phyloP scores from a whole-genome alignment of 2,113 vertebrate genomes.

The Silurus meridionalis region DNA sequence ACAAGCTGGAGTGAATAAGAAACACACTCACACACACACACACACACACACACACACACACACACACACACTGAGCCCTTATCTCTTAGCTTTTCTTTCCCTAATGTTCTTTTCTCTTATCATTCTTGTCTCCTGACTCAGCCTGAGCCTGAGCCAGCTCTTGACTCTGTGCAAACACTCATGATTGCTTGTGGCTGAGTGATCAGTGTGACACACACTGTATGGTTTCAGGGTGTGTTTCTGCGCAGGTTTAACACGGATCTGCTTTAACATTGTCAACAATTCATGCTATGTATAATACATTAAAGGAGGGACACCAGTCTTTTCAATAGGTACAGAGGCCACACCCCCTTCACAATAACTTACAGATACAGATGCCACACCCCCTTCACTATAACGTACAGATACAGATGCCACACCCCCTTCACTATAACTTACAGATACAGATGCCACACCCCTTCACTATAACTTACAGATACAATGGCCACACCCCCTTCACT shows the following conservation, averaged over 20 bases:
- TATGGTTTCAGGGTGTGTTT: neutral
- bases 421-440: too few relatives aligned
- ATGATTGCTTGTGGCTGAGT: conserved; percentile 53
- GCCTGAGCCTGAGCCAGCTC: neutral
- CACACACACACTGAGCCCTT: neutral
- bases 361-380: too few relatives aligned
- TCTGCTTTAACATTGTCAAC: neutral
- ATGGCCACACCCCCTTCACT: too few relatives aligned
- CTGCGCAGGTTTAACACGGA: neutral
- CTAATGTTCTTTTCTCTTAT: neutral
- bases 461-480: too few relatives aligned
- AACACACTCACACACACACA: conserved; percentile 29
- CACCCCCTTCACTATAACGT: too few relatives aligned
- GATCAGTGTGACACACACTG: conserved; percentile 29
- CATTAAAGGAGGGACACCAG: neutral
- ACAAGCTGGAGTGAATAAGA: conserved; percentile 32
- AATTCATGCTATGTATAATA: neutral
- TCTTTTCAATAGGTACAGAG: too few relatives aligned
- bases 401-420: too few relatives aligned
- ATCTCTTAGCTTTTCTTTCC: neutral
- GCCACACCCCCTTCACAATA: too few relatives aligned
- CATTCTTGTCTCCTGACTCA: conserved; percentile 42
- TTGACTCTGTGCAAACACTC: conserved; percentile 46
- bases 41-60: conserved; percentile 32
- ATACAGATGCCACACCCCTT: too few relatives aligned